Evolutionary conservation across 2,113 vertebrate genomes (phyloP), one percentile per base, ranked within the genome.

Genomic region (Nestor notabilis): DNA sequence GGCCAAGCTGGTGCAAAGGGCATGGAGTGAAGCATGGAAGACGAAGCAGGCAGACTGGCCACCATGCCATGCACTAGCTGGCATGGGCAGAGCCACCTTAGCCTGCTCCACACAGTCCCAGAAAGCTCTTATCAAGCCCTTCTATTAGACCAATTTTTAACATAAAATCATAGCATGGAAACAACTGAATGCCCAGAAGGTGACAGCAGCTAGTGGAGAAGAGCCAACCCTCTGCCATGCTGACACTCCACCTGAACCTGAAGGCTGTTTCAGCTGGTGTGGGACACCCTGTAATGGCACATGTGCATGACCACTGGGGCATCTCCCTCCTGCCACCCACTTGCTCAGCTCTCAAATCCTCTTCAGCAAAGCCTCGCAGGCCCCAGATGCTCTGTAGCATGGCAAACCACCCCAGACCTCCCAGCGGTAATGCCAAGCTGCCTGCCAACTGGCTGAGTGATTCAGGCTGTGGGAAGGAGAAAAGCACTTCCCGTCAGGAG

Each of bases 301-400:
- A 1, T 0, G 1, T 19, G 55, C 76, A 23, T 0, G 2, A 39
- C 58, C 69, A 23, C 31, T 4, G 3, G 33, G 27, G 28, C 49
- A 8, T 25, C 44, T 49, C 49, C 19, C 8, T 3, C 0, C 18
- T 1, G 0, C n/a, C 72, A 27, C 35, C 11, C 6, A 0, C 47
- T 50, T 5, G 9, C 44, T 41, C 3, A 1, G 19, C 69, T 69
- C 68, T 60, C 29, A 6, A 31, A 49, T 19, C 41, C 33, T 7
- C 46, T 35, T 25, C 68, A 2, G 17, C 37, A 15, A 9, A 70
- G 71, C 61, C 2, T 55, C 63, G 37, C 56, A 8, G 35, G 17
- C 12, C 60, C 9, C 10, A 17, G 55, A 14, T 49, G 31, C 66
- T 23, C 55, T 17, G 60, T 27, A 4, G 68, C 89, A 4, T 3